Base-by-base conservation (phyloP, 2,888 invertebrate genomes). In the Halictus quadricinctus region DNA sequence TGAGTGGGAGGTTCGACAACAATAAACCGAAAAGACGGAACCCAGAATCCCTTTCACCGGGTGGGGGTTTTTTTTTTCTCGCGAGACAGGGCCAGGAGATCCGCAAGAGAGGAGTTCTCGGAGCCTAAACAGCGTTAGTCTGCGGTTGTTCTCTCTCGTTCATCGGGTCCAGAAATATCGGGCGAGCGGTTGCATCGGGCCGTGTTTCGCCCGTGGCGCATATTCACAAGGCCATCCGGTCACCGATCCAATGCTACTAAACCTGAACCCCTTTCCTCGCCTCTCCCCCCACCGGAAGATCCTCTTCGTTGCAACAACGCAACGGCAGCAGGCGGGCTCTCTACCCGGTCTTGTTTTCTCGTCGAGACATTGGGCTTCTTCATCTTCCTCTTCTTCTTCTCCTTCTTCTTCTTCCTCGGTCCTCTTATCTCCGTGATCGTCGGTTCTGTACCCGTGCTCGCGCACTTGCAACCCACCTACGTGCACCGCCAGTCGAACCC, bases 191-290 rank as follows among this genome's bases (percentile, higher is more conserved):
- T 64, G 81, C 81, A 72, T 84, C 81, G 87, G 69, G 64, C 76
- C 69, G 3, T 75, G 78, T 75, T 85, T 83, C 41, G 84, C 84
- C 86, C 86, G 81, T 86, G 88, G 87, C 91, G 92, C 92, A 92
- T 91, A 91, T 91, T 90, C 88, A 91, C 94, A 94, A 94, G 94
- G 94, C 93, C 93, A 93, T 92, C 92, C 93, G 94, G 93, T 93
- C 93, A 92, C 91, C 92, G 93, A 92, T 91, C 93, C 93, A 86
- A 90, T 88, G 92, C 88, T 92, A 92, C 93, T 92, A 92, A 93
- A 92, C 92, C 91, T 88, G 60, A 60, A 29, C 84, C 80, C 82
- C 83, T 60, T 60, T 29, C 66, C 66, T 48, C 58, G 46, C 72
- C 79, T 76, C 73, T 60, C 80, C 79, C 80, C 72, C 72, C 58